Base-by-base conservation (phyloP, 2,797 vertebrate species). In the Argya squamiceps region DNA sequence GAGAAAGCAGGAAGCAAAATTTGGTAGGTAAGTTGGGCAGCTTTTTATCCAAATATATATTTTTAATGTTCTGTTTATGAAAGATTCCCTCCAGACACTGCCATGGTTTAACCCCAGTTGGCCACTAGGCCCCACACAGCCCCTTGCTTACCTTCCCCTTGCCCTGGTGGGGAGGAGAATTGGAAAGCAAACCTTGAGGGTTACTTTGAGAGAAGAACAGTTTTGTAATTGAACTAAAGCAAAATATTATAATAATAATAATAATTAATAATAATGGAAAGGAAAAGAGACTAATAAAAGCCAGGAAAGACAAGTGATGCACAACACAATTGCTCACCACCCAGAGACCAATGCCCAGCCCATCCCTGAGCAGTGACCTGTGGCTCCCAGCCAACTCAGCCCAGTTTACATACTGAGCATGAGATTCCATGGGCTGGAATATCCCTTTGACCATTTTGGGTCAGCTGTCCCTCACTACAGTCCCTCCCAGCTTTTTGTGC, bases 61-160 rank as follows among this genome's bases (percentile, higher is more conserved):
- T 50, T 62, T 76, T 34, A 63, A 17, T 32, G 10, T 65, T 88
- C 34, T 74, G 6, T 56, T 67, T 67, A 55, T 44, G 64, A 49
- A 84, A 82, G 46, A 76, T 37, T 50, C 29, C 14, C 23, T 91
- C 14, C 26, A 41, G 65, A 68, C 39, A 62, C 30, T 36, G 30
- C 24, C 30, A 50, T 22, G n/a, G 46, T 77, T 56, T 50, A 39
- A 69, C 6, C 24, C 50, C 2, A 1, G 5, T 5, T 34, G 30
- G 46, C 34, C 71, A 27, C 9, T 5, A 21, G 46, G 22, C 7
- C 26, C 34, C 46, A 59, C 26, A 46, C 30, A 71, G 52, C 46
- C 18, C 23, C 26, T 65, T 0, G 0, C 22, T 47, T 59, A 32
- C 26, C 34, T 53, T 44, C 11, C 24, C 30, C 30, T 32, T 11